Evolutionary conservation across 2,888 invertebrate genomes (phyloP), one percentile per base, ranked within the genome.

Genomic region (Phania funesta): DNA sequence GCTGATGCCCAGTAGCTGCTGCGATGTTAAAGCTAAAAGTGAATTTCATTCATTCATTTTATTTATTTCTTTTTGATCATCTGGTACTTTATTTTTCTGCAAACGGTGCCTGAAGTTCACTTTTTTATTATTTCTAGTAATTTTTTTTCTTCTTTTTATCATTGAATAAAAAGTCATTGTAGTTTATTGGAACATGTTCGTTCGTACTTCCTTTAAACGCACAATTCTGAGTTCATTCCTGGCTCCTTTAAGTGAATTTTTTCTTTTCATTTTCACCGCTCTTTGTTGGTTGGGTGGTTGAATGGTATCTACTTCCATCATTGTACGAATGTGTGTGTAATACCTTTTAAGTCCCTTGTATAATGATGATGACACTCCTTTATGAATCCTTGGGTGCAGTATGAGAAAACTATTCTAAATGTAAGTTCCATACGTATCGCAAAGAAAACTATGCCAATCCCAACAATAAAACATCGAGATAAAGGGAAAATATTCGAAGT

Each of bases 281-380:
- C 62, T 22, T 29, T 50, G 60, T 38, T 38, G 29, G 16, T 24
- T 38, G 50, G 13, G 22, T 65, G 26, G n/a, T 0, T 24, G 26
- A n/a, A 26, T 18, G 20, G 8, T 29, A 48, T 48, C 16, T 54
- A 20, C 38, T 16, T 32, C 48, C 24, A 16, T 46, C n/a, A 46
- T 24, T 44, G 54, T 22, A 52, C 13, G 24, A 3, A 24, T 56
- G 26, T 26, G 54, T 73, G 41, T 74, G 64, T 74, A 58, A 74
- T 74, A 52, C 68, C 74, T 70, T 70, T 64, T 78, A 82, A 78
- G 46, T 78, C 78, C 70, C 65, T 74, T 35, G 70, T 78, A 78
- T 70, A 74, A 78, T 74, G 74, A 81, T 81, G 77, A 82, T 82
- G 82, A 78, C 82, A 82, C 78, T 82, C 78, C 71, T 82, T 82